These are phyloP conservation scores for Drosophila phalerata DNA, from an alignment of 2,888 invertebrate species.

Conservation along the genomic window DNA sequence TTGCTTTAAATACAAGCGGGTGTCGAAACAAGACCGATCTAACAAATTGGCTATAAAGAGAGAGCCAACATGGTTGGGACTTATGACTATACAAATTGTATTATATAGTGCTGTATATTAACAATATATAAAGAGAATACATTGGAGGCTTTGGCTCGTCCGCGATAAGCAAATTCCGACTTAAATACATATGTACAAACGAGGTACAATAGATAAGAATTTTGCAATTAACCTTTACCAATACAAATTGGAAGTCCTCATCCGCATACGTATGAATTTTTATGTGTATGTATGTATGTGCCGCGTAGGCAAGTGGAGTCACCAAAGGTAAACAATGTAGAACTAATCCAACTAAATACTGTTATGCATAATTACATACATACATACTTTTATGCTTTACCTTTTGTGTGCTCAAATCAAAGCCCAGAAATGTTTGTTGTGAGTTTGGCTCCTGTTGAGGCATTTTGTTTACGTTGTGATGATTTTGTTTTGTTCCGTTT, in stretches of 20 bases:
- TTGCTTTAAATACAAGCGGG: constrained; percentile 14
- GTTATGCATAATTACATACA: background rate
- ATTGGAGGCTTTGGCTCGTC: constrained; percentile 4
- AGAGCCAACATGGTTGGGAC: background rate
- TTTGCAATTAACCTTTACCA: constrained; percentile 23
- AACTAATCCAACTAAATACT: constrained; percentile 1
- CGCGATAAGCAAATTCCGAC: constrained; percentile 22
- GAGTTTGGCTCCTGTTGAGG: constrained; percentile 43
- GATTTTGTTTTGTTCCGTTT: constrained; percentile 5
- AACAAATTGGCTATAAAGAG: constrained; percentile 5
- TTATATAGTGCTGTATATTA: background rate
- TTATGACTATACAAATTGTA: background rate
- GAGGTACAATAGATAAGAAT: constrained; percentile 15
- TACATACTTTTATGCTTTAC: constrained; percentile 80
- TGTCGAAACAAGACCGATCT: constrained; percentile 7
- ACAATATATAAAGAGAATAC: background rate
- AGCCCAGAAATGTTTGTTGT: constrained; percentile 89
- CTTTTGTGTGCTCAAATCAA: constrained; percentile 95
- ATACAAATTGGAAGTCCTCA: constrained; percentile 8
- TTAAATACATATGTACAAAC: background rate
- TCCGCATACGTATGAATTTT: background rate
- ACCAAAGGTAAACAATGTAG: background rate
- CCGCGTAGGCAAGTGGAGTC: constrained; percentile 25
- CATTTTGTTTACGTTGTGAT: constrained; percentile 20
- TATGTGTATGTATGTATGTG: background rate